Conservation (phyloP, 2,888 invertebrate genomes). For the Caenorhabditis sulstoni region DNA sequence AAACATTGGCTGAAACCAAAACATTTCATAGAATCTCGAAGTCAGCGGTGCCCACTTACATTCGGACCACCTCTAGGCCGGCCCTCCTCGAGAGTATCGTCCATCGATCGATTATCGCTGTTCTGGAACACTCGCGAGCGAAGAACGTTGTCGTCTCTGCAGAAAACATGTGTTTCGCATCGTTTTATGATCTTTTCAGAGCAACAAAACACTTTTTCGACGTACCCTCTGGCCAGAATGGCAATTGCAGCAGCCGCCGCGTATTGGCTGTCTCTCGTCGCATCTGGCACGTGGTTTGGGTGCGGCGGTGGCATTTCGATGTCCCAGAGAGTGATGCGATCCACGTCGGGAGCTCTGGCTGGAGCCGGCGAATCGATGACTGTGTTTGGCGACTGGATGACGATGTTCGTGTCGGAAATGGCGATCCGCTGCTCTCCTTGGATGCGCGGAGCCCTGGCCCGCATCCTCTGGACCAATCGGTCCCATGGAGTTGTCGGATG, state of each 20-base stretch:
- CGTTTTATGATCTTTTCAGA: not conserved
- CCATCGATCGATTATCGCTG: constrained; percentile 2
- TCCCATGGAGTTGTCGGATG: constrained; percentile 44
- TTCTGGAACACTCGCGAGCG: constrained; percentile 33
- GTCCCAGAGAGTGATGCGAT: constrained; percentile 62
- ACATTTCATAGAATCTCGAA: too few species aligned
- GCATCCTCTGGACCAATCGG: constrained; percentile 39
- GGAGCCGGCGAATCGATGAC: constrained; percentile 49
- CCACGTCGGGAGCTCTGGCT: constrained; percentile 38
- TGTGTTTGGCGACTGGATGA: constrained; percentile 64
- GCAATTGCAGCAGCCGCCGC: constrained; percentile 68
- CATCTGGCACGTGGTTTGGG: constrained; percentile 48
- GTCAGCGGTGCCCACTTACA: not conserved
- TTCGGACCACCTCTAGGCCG: not conserved
- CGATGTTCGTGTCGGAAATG: constrained; percentile 61
- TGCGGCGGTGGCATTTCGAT: constrained; percentile 61
- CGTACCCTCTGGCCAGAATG: constrained; percentile 59
- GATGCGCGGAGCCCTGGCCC: constrained; percentile 42
- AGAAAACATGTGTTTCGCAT: not conserved
- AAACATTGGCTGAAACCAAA: not conserved
- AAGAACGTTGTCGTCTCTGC: constrained; percentile 35
- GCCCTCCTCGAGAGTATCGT: not conserved
- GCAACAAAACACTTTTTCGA: too few species aligned
- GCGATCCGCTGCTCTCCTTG: constrained; percentile 49
- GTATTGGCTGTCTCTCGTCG: constrained; percentile 62